Percentiles rank a stretch among this genome's conserved stretches.
phyloP scores from a whole-genome alignment of 2,888 invertebrate species.

The Uloborus plumipes region DNA sequence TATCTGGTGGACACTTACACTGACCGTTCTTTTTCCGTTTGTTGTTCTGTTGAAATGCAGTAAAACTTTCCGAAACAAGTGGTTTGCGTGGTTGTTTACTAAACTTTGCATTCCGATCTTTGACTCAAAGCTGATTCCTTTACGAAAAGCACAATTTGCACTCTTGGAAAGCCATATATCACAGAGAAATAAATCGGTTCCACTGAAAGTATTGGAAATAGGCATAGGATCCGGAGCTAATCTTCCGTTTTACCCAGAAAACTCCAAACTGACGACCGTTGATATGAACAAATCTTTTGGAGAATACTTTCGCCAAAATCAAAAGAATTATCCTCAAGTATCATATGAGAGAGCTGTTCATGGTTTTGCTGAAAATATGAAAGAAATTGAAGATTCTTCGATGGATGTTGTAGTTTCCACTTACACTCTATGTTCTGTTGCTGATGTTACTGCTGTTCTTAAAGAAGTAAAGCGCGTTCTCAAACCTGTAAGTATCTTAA shows the following conservation, averaged over 20 bases:
- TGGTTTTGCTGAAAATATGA: slow-evolving; percentile 67
- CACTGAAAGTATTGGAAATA: slow-evolving; percentile 27
- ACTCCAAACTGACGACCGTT: slow-evolving; percentile 65
- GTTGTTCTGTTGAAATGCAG: neutral
- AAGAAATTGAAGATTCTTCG: slow-evolving; percentile 66
- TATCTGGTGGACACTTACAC: slow-evolving; percentile 5
- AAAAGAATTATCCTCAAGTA: slow-evolving; percentile 52
- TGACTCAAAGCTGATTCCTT: neutral
- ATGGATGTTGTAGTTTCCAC: slow-evolving; percentile 69
- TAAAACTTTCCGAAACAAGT: neutral
- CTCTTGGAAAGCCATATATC: neutral
- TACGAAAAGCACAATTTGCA: slow-evolving; percentile 6
- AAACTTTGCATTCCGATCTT: neutral
- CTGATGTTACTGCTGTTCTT: slow-evolving; percentile 66
- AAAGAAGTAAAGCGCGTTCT: slow-evolving; percentile 68
- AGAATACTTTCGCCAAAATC: slow-evolving; percentile 56
- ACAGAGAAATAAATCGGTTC: neutral
- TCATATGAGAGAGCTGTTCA: slow-evolving; percentile 66
- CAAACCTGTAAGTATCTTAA: slow-evolving; percentile 14
- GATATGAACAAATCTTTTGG: slow-evolving; percentile 67
- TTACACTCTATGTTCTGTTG: slow-evolving; percentile 68
- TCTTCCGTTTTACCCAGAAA: slow-evolving; percentile 66
- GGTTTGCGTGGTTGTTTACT: neutral
- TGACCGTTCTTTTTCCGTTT: slow-evolving; percentile 6
- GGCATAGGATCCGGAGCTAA: slow-evolving; percentile 64